A percentile compares a stretch with the other conserved stretches of the same genome.
These are phyloP conservation scores for Zhuqinia jingwanae DNA, from an alignment of 2,888 invertebrate genomes.

Conservation along the genomic window DNA sequence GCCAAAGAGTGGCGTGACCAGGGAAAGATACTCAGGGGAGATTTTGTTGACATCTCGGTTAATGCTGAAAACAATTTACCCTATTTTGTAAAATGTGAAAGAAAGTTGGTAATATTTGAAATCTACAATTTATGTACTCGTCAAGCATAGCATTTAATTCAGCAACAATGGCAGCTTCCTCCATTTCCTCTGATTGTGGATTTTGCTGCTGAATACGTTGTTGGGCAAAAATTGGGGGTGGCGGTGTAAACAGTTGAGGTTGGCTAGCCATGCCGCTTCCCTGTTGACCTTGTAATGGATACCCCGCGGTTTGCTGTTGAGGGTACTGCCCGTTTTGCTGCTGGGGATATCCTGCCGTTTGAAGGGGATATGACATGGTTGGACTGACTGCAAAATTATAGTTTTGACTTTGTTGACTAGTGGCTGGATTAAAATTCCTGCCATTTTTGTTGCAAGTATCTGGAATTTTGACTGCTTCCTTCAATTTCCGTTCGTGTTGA, in stretches of 20 bases:
- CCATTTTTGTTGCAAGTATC: not conserved
- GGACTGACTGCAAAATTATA: not conserved
- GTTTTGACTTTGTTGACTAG: not conserved
- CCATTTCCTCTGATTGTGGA: slow-evolving; percentile 25
- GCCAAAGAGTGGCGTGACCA: slow-evolving; percentile 32
- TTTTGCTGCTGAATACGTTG: not conserved
- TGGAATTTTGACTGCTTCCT: slow-evolving; percentile 6
- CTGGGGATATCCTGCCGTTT: not conserved
- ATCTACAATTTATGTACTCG: slow-evolving; percentile 27
- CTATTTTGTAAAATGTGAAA: too few relatives aligned
- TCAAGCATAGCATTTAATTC: slow-evolving; percentile 43
- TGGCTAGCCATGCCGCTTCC: not conserved
- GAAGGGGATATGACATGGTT: not conserved
- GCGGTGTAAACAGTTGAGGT: not conserved
- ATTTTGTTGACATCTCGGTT: not conserved
- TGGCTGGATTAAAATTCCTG: not conserved
- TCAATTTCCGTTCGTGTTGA: slow-evolving; percentile 13
- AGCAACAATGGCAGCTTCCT: slow-evolving; percentile 5
- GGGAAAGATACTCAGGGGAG: slow-evolving; percentile 1
- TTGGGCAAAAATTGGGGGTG: not conserved
- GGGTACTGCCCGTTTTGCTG: too few relatives aligned
- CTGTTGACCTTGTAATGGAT: too few relatives aligned
- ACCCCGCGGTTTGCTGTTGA: too few relatives aligned
- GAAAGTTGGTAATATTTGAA: too few relatives aligned
- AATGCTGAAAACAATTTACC: slow-evolving; percentile 12